Evolutionary conservation across 2,113 vertebrate species (phyloP).

Genomic region (Serilophus lunatus): DNA sequence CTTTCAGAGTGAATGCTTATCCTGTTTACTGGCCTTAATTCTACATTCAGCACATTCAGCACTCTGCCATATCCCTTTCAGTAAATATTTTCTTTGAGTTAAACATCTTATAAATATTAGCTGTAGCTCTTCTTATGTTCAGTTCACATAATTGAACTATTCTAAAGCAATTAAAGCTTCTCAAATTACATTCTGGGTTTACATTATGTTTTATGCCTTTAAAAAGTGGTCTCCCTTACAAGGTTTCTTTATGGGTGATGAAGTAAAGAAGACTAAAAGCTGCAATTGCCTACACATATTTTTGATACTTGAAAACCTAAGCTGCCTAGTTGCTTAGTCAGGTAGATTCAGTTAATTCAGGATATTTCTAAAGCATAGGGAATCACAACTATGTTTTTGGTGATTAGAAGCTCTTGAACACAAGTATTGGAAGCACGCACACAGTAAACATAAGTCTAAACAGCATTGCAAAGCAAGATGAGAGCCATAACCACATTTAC

Average conservation of each 20-base stretch:
- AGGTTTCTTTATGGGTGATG: neutral
- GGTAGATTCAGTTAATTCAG: neutral
- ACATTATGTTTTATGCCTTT: slow-evolving; percentile 19
- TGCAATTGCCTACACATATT: neutral
- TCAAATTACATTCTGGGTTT: slow-evolving; percentile 28
- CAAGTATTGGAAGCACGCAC: too few relatives aligned
- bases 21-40: slow-evolving; percentile 44
- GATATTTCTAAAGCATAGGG: neutral
- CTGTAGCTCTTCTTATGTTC: neutral
- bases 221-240: neutral
- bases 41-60: slow-evolving; percentile 26
- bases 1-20: slow-evolving; percentile 30
- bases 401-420: neutral
- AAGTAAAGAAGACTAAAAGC: neutral
- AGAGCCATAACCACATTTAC: neutral
- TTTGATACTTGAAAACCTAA: neutral
- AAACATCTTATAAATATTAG: slow-evolving; percentile 13
- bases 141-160: slow-evolving; percentile 31
- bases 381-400: neutral
- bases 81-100: slow-evolving; percentile 58
- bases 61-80: slow-evolving; percentile 29
- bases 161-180: slow-evolving; percentile 45
- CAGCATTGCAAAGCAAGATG: neutral
- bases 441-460: neutral
- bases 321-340: neutral